Percentiles rank a stretch among this genome's conserved stretches.
Conservation (phyloP, 1,140 invertebrate species). For the Piezodorus guildinii region DNA sequence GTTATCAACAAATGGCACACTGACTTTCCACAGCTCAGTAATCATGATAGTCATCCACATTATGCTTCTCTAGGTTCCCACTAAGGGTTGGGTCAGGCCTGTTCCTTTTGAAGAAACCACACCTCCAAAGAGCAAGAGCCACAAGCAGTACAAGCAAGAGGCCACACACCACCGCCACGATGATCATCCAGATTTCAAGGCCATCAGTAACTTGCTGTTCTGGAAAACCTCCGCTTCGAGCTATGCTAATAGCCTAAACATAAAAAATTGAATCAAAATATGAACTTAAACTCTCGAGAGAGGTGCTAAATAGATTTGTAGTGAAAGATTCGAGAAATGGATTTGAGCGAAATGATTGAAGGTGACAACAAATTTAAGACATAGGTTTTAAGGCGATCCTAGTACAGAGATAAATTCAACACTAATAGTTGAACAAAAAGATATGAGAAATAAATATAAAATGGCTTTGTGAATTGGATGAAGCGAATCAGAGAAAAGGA, state of each 20-base stretch:
- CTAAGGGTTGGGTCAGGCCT: constrained; percentile 59
- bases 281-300: constrained; percentile 11
- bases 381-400: too few species aligned
- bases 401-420: too few species aligned
- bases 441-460: too few species aligned
- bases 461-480: too few species aligned
- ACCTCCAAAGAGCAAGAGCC: constrained; percentile 66
- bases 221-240: constrained; percentile 56
- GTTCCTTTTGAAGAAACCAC: constrained; percentile 79
- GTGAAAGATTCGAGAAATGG: too few species aligned
- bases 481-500: too few species aligned
- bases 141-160: constrained; percentile 64
- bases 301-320: too few species aligned
- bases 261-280: constrained; percentile 23
- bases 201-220: constrained; percentile 51
- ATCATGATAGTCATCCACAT: constrained; percentile 46
- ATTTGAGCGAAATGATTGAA: too few species aligned
- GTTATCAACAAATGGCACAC: too few species aligned
- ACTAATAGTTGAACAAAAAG: too few species aligned
- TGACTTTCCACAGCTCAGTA: constrained; percentile 16
- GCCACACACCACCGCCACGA: constrained; percentile 64
- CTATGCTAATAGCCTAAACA: constrained; percentile 62
- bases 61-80: constrained; percentile 63
- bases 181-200: constrained; percentile 71
- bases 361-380: too few species aligned